A percentile compares a stretch with the other conserved stretches of the same genome.
These are phyloP conservation scores for Cyprinus carpio DNA, from an alignment of 2,113 vertebrate species.

Conservation along the genomic window DNA sequence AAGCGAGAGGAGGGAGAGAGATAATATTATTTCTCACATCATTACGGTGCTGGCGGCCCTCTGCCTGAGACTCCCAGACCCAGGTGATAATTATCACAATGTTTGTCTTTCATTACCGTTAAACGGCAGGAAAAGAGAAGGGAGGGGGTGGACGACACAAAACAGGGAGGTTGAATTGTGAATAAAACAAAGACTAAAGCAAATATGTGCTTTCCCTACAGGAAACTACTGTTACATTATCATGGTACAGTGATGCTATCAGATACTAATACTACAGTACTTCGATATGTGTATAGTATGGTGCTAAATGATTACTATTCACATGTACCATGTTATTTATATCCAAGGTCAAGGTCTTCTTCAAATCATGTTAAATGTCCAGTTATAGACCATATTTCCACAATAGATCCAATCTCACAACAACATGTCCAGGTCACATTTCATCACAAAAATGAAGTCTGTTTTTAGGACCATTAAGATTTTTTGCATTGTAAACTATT, in stretches of 20 bases:
- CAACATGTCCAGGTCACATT: background rate
- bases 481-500: background rate
- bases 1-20: constrained; percentile 64
- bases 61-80: constrained; percentile 64
- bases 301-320: background rate
- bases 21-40: constrained; percentile 82
- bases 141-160: background rate
- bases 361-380: background rate
- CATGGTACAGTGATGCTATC: background rate
- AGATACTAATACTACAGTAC: background rate
- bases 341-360: background rate
- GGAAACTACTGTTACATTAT: background rate
- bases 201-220: background rate
- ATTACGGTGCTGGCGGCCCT: constrained; percentile 58
- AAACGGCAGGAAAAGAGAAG: constrained; percentile 59
- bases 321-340: background rate
- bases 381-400: background rate
- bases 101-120: constrained; percentile 78
- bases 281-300: background rate
- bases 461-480: too few relatives aligned
- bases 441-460: background rate
- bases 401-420: background rate
- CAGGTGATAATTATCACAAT: constrained; percentile 71
- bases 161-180: constrained; percentile 6
- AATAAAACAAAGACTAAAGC: constrained; percentile 43